Conservation (phyloP, 2,113 vertebrate genomes). For the Danionella cerebrum region DNA sequence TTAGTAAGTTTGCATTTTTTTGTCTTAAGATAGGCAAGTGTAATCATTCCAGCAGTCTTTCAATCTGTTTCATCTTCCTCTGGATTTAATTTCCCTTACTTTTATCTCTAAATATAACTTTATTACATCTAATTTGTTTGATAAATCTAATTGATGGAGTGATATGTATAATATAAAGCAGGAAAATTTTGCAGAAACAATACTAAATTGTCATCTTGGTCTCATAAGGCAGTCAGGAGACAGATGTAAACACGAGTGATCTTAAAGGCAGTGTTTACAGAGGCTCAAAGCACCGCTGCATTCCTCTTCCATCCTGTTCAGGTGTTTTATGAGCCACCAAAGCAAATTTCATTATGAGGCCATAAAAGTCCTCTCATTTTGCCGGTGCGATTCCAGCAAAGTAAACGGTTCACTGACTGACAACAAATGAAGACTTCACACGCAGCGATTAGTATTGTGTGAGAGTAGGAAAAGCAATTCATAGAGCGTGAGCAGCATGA, state of each 20-base stretch:
- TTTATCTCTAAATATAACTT: background rate
- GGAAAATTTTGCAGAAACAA: background rate
- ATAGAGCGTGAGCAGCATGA: slow-evolving; percentile 1
- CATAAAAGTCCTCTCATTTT: background rate
- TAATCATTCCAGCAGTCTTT: background rate
- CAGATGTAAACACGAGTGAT: slow-evolving; percentile 6
- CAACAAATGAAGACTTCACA: slow-evolving; percentile 19
- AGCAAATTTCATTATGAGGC: slow-evolving; percentile 7
- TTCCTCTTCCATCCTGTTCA: background rate
- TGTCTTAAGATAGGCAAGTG: no score
- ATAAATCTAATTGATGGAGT: background rate
- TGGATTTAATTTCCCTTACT: background rate
- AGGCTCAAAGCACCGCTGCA: background rate
- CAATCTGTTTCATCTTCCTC: background rate
- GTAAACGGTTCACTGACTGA: background rate
- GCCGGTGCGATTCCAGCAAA: background rate
- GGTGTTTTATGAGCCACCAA: slow-evolving; percentile 8
- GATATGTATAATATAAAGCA: background rate
- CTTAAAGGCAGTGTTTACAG: background rate
- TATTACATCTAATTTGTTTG: background rate
- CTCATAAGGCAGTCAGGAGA: slow-evolving; percentile 20
- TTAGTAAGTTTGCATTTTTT: no score
- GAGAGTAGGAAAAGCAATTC: slow-evolving; percentile 12
- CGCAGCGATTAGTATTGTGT: slow-evolving; percentile 2
- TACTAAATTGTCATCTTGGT: slow-evolving; percentile 9